A percentile compares a stretch with the other conserved stretches of the same genome.
phyloP scores from a whole-genome alignment of 2,888 invertebrate species.

The Allygus modestus region DNA sequence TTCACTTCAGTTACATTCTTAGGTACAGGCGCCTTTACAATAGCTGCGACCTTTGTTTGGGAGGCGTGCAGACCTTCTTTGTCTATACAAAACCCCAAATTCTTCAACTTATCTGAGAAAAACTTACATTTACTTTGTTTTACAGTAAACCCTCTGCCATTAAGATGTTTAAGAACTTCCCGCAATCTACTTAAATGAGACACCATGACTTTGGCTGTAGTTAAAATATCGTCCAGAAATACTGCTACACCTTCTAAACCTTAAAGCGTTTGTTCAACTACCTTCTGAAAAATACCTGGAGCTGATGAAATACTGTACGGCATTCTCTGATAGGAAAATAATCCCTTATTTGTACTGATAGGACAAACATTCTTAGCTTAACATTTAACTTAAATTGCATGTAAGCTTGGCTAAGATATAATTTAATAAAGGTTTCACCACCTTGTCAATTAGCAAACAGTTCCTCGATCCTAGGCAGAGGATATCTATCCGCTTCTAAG shows the following conservation, averaged over 20 bases:
- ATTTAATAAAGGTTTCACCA: slow-evolving; percentile 67
- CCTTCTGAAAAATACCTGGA: slow-evolving; percentile 71
- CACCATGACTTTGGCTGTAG: not conserved
- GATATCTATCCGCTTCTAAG: slow-evolving; percentile 61
- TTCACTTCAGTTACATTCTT: too few species aligned
- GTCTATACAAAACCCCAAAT: too few species aligned
- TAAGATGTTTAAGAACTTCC: too few species aligned
- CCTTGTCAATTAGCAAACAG: slow-evolving; percentile 61
- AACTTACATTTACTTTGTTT: too few species aligned
- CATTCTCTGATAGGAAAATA: too few species aligned
- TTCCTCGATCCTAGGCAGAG: slow-evolving; percentile 63
- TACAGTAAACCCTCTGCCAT: too few species aligned
- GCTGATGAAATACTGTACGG: slow-evolving; percentile 68
- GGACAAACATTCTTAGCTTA: slow-evolving; percentile 71
- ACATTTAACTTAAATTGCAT: too few species aligned
- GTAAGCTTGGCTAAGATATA: slow-evolving; percentile 63
- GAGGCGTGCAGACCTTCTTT: slow-evolving; percentile 66
- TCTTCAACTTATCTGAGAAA: too few species aligned
- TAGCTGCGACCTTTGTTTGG: slow-evolving; percentile 66
- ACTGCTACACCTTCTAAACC: slow-evolving; percentile 54
- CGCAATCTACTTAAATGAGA: too few species aligned
- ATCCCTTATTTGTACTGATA: slow-evolving; percentile 72
- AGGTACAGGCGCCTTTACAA: slow-evolving; percentile 67
- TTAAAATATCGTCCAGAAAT: too few species aligned
- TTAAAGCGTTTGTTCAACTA: slow-evolving; percentile 20